phyloP scores from a whole-genome alignment of 1,140 invertebrate genomes.

The Gyrodactylus salaris region DNA sequence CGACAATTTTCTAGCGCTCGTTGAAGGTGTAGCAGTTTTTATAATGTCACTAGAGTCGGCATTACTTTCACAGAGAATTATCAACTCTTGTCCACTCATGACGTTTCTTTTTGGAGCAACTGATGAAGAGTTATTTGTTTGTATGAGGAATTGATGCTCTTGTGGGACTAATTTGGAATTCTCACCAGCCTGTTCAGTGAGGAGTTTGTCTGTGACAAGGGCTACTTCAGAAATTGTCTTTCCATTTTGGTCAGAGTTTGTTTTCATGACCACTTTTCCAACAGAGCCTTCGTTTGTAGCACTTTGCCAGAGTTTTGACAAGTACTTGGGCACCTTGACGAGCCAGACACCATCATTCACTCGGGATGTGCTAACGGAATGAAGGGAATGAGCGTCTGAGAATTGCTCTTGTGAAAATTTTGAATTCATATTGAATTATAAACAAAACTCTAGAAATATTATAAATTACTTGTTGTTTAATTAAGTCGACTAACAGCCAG shows the following conservation, averaged over 20 bases:
- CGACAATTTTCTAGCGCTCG: background rate
- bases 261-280: background rate
- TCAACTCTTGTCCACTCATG: background rate
- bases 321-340: background rate
- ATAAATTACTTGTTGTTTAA: too few species aligned
- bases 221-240: background rate
- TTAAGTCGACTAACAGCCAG: too few species aligned
- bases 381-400: background rate
- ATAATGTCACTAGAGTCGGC: background rate
- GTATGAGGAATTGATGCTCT: background rate
- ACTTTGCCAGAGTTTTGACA: background rate
- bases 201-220: background rate
- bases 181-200: background rate
- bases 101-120: background rate
- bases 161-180: background rate
- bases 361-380: background rate
- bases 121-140: background rate
- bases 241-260: background rate
- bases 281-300: background rate
- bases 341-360: background rate
- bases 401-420: background rate
- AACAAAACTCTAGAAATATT: too few species aligned
- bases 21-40: background rate
- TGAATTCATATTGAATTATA: too few species aligned
- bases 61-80: background rate